These are phyloP conservation scores for Ceramica pisi DNA, from an alignment of 2,888 invertebrate species.

Conservation along the genomic window DNA sequence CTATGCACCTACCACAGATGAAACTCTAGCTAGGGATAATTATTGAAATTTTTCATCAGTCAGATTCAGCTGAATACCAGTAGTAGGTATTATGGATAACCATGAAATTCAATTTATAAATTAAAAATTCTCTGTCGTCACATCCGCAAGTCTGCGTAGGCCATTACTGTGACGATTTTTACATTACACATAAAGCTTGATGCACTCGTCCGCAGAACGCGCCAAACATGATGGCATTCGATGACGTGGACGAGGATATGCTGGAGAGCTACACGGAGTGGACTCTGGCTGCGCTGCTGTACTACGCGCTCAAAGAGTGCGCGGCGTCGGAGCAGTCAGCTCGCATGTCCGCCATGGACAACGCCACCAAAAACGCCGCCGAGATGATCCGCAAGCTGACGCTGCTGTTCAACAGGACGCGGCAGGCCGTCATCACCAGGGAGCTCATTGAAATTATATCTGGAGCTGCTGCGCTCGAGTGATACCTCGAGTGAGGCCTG, in stretches of 20 bases:
- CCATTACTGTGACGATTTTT: neutral
- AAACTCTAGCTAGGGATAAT: too few species aligned
- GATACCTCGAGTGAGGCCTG: slow-evolving; percentile 10
- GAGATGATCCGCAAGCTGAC: slow-evolving; percentile 95
- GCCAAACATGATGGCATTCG: slow-evolving; percentile 92
- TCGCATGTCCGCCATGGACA: slow-evolving; percentile 96
- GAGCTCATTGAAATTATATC: slow-evolving; percentile 98
- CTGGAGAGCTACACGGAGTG: slow-evolving; percentile 94
- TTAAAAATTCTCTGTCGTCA: too few species aligned
- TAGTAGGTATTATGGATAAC: too few species aligned
- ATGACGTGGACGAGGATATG: slow-evolving; percentile 93
- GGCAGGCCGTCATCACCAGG: slow-evolving; percentile 96
- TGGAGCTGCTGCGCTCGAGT: slow-evolving; percentile 94
- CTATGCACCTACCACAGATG: too few species aligned
- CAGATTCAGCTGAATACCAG: too few species aligned
- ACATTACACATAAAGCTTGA: neutral
- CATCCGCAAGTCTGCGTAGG: too few species aligned
- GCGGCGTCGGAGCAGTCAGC: slow-evolving; percentile 95
- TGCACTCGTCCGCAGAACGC: slow-evolving; percentile 77
- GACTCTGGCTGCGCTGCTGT: slow-evolving; percentile 93
- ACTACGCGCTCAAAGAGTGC: slow-evolving; percentile 94
- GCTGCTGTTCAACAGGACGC: slow-evolving; percentile 94
- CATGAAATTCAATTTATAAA: too few species aligned
- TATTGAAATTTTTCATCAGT: too few species aligned
- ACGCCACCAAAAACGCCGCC: slow-evolving; percentile 95